Evolutionary conservation across 2,797 vertebrate species (phyloP).

Genomic region (Tokudaia tokunoshimensis): DNA sequence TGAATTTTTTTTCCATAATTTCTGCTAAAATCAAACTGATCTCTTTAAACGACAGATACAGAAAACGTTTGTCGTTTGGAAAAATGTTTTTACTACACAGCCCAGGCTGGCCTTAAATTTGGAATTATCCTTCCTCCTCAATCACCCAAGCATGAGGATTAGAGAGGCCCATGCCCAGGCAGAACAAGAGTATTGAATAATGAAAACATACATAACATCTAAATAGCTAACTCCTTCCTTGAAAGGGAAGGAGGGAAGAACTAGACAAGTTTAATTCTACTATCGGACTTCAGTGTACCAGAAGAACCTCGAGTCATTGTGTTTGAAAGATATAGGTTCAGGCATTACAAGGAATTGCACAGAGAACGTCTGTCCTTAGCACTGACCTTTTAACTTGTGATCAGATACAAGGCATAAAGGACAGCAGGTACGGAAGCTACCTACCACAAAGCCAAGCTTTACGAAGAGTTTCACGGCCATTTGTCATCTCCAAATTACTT

Average conservation of each 20-base stretch:
- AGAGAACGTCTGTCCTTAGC: neutral
- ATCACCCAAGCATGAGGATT: neutral
- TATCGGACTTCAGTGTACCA: neutral
- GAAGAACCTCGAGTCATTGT: conserved; percentile 19
- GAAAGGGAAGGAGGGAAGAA: neutral
- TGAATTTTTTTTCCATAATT: conserved; percentile 29
- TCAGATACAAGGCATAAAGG: conserved; percentile 5
- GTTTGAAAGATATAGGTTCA: neutral
- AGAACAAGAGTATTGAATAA: conserved; percentile 55
- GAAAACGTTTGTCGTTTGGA: neutral
- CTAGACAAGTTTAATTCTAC: conserved; percentile 15
- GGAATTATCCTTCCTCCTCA: neutral
- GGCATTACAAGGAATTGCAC: neutral
- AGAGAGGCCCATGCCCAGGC: neutral
- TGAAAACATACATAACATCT: conserved; percentile 19
- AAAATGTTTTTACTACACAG: neutral
- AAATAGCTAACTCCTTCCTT: conserved; percentile 52
- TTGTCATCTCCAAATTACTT: conserved; percentile 35
- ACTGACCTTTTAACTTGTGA: neutral
- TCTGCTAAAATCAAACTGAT: conserved; percentile 13
- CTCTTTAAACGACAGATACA: conserved; percentile 50
- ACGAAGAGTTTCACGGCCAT: conserved; percentile 36
- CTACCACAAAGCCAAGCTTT: conserved; percentile 45
- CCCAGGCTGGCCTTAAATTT: neutral
- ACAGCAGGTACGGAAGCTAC: conserved; percentile 3